Evolutionary conservation across 2,797 vertebrate genomes (phyloP).

Genomic region (Toxotes lorentzi): DNA sequence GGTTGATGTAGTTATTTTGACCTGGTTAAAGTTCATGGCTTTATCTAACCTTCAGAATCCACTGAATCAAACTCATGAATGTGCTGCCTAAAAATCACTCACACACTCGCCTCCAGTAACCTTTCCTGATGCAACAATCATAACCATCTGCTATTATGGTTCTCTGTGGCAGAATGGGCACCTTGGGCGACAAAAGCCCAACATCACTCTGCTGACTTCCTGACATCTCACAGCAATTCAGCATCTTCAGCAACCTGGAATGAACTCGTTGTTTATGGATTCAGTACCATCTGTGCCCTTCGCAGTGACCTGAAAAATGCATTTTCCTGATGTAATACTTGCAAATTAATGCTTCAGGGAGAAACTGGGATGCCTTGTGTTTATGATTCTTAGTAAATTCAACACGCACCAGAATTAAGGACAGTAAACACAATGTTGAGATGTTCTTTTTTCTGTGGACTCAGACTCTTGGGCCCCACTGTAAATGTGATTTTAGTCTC

Average conservation of each 20-base stretch:
- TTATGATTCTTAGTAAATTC: constrained; percentile 21
- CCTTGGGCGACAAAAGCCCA: constrained; percentile 35
- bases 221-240: constrained; percentile 28
- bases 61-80: constrained; percentile 5
- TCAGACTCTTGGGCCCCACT: too few species aligned
- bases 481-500: neutral
- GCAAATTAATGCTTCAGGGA: constrained; percentile 61
- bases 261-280: constrained; percentile 74
- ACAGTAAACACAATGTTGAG: constrained; percentile 5
- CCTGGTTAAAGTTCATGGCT: constrained; percentile 3
- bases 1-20: neutral
- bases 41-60: constrained; percentile 40
- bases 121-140: constrained; percentile 26
- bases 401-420: constrained; percentile 26
- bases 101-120: constrained; percentile 22
- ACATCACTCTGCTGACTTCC: constrained; percentile 37
- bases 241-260: constrained; percentile 20
- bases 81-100: neutral
- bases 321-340: constrained; percentile 44
- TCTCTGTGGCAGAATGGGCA: constrained; percentile 46
- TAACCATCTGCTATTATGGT: constrained; percentile 56
- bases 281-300: constrained; percentile 75
- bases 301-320: constrained; percentile 49
- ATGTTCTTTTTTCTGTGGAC: neutral
- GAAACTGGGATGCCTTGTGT: constrained; percentile 10